These are phyloP conservation scores for Melanostigma gelatinosum DNA, from an alignment of 2,113 vertebrate species.

Conservation along the genomic window DNA sequence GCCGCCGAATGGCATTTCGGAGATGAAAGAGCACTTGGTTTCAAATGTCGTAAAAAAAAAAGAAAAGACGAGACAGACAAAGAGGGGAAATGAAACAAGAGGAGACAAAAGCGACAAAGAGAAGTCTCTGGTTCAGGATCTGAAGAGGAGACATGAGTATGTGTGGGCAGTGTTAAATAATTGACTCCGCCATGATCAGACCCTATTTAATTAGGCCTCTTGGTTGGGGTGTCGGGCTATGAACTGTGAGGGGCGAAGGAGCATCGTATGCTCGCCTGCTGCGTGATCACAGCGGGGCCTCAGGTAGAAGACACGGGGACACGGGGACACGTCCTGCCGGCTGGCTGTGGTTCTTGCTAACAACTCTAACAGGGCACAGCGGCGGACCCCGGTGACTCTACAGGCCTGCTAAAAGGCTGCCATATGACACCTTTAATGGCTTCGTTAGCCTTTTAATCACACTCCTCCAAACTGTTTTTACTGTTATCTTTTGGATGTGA, in stretches of 20 bases:
- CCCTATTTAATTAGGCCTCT: slow-evolving; percentile 87
- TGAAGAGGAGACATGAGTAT: slow-evolving; percentile 64
- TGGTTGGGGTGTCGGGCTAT: slow-evolving; percentile 52
- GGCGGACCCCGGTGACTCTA: slow-evolving; percentile 33
- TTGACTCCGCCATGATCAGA: slow-evolving; percentile 85
- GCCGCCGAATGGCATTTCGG: slow-evolving; percentile 49
- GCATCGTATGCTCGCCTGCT: slow-evolving; percentile 57
- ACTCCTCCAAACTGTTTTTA: neutral
- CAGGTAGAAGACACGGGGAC: slow-evolving; percentile 65
- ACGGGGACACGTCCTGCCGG: slow-evolving; percentile 51
- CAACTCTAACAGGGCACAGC: slow-evolving; percentile 51
- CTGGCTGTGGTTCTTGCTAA: slow-evolving; percentile 48
- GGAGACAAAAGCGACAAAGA: slow-evolving; percentile 42
- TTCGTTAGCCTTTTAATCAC: slow-evolving; percentile 27
- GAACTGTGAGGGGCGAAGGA: slow-evolving; percentile 44
- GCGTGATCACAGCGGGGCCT: slow-evolving; percentile 58
- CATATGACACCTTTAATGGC: slow-evolving; percentile 11
- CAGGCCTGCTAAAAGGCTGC: slow-evolving; percentile 34
- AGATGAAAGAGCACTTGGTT: slow-evolving; percentile 57
- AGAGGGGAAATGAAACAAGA: slow-evolving; percentile 27
- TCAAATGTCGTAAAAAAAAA: slow-evolving; percentile 50
- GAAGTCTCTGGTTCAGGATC: slow-evolving; percentile 51
- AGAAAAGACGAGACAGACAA: slow-evolving; percentile 2
- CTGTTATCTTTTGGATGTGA: neutral
- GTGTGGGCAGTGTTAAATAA: slow-evolving; percentile 84